Base-by-base conservation (phyloP, 1,140 invertebrate genomes). In the Pantala flavescens region DNA sequence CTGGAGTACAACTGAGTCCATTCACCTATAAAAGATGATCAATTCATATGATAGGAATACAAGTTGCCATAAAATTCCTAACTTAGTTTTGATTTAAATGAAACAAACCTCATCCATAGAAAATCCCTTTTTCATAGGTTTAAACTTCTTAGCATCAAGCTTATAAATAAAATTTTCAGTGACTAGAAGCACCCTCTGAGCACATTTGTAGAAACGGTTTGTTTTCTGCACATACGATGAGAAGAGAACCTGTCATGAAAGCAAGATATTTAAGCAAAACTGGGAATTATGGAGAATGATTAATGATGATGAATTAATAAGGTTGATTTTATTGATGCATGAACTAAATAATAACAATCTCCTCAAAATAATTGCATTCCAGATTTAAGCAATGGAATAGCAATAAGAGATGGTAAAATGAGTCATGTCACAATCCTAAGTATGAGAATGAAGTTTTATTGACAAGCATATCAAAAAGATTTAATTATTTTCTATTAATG, bases 121-220 rank as follows among this genome's bases (percentile, higher is more conserved):
- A 79, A 92, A 91, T 21, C 91, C 91, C 78, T 93, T 90, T 79
- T 91, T 93, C 86, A 98, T 88, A 36, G 89, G 88, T 80, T 93
- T 95, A 81, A 98, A 98, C 76, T 91, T 94, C 78, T 88, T 88
- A 63, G 86, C 86, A 77, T 98, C 95, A 77, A 98, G 84, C 82
- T 98, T 98, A 82, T 93, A 97, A 76, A 99, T 89, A 24, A 86
- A 87, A 10, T 88, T 86, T 78, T 98, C 95, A 0, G 97, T 98
- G 70, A 99, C 84, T 12, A 98, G 85, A 71, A 98, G 82, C 7
- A 93, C 93, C 71, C 97, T 86, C 79, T 97, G 93, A 0, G 94
- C 91, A 82, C 90, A 87, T 84, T 98, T 98, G 82, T 95, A 95
- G 82, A 90, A 90, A 71, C 87, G 88, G 81, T 90, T 90, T 1